A percentile compares a stretch with the other conserved stretches of the same genome.
phyloP scores from a whole-genome alignment of 2,113 vertebrate species.

The Leucosticte australis region DNA sequence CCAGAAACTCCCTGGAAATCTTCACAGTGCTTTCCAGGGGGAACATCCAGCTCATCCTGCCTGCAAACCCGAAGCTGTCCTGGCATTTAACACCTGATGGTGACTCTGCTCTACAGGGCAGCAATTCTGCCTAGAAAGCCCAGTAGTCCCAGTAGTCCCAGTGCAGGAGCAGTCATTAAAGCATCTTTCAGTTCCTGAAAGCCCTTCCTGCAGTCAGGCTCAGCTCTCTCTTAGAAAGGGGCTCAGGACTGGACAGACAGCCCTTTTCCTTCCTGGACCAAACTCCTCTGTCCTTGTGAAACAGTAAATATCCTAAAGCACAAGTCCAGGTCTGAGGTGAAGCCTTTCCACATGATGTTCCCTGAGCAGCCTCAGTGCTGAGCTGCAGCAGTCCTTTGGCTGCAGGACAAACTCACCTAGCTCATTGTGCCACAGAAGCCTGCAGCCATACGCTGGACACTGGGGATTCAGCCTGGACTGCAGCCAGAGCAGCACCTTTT shows the following conservation, averaged over 20 bases:
- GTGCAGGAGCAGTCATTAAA: background rate
- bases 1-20: background rate
- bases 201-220: background rate
- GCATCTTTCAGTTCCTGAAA: background rate
- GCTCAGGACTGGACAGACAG: background rate
- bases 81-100: background rate
- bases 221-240: background rate
- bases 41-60: background rate
- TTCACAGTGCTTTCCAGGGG: background rate
- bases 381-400: background rate
- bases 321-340: background rate
- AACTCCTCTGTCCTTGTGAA: background rate
- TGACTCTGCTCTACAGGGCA: background rate
- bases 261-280: accelerated
- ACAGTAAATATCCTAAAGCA: background rate
- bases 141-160: background rate
- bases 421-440: background rate
- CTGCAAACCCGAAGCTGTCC: accelerated
- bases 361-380: background rate
- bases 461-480: background rate
- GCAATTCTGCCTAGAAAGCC: background rate
- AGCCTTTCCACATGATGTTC: background rate
- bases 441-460: accelerated
- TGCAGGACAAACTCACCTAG: accelerated
- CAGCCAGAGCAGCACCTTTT: background rate